A percentile compares a stretch with the other conserved stretches of the same genome.
Evolutionary conservation across 2,888 invertebrate genomes (phyloP).

Genomic region (Synanthedon myopaeformis): DNA sequence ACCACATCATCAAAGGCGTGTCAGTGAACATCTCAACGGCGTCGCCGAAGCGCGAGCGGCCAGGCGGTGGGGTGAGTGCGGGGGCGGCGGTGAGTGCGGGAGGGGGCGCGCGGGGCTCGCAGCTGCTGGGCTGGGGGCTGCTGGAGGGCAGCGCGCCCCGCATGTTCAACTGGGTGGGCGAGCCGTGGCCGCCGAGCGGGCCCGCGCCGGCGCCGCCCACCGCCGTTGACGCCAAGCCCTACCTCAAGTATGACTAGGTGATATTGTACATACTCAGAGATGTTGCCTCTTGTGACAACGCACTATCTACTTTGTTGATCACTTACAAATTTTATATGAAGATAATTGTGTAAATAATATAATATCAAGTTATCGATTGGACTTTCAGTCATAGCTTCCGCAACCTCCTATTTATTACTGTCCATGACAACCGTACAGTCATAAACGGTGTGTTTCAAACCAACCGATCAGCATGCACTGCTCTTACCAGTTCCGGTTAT

Average conservation of each 20-base stretch:
- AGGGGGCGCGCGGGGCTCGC: constrained; percentile 17
- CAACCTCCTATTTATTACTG: too few species aligned
- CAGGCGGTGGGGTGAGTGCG: constrained; percentile 4
- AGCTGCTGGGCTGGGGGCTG: constrained; percentile 43
- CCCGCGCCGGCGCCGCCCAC: constrained; percentile 22
- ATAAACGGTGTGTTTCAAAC: too few species aligned
- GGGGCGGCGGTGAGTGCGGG: constrained; percentile 2
- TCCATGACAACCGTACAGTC: too few species aligned
- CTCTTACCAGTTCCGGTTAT: too few species aligned
- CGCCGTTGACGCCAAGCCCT: constrained; percentile 46
- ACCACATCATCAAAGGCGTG: constrained; percentile 86
- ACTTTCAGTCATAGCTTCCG: constrained; percentile 7
- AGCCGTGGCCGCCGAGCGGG: constrained; percentile 22
- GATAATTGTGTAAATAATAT: constrained; percentile 55
- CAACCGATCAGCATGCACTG: too few species aligned
- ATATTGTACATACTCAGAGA: constrained; percentile 12
- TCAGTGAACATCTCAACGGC: constrained; percentile 90
- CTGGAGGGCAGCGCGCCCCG: constrained; percentile 31
- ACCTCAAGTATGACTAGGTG: constrained; percentile 53
- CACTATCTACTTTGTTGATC: constrained; percentile 38
- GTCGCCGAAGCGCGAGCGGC: constrained; percentile 80
- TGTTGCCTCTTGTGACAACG: constrained; percentile 2
- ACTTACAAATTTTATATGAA: constrained; percentile 58
- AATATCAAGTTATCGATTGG: constrained; percentile 23
- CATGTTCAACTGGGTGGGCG: constrained; percentile 32